Percentiles rank a stretch among this genome's conserved stretches.
These are phyloP conservation scores for Hydropsyche betteni DNA, from an alignment of 2,888 invertebrate genomes.

Conservation along the genomic window DNA sequence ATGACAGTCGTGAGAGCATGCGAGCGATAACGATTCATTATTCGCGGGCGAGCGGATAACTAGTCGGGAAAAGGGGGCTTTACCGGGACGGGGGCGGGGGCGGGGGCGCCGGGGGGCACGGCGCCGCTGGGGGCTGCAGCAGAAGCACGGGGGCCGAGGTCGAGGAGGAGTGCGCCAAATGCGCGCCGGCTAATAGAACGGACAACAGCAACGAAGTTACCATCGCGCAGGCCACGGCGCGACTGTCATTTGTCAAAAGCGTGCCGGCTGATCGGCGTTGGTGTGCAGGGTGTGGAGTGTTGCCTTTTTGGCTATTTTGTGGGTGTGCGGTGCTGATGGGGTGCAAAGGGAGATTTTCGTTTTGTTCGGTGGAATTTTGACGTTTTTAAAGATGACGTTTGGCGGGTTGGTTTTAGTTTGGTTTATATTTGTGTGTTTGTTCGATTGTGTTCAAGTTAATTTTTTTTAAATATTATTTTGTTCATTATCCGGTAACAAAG, in stretches of 20 bases:
- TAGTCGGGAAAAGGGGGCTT: neutral
- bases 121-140: neutral
- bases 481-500: too few species aligned
- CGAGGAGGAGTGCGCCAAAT: neutral
- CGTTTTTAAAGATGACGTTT: too few species aligned
- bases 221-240: constrained; percentile 24
- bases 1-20: neutral
- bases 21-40: too few species aligned
- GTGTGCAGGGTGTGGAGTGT: too few species aligned
- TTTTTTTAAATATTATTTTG: too few species aligned
- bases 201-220: neutral
- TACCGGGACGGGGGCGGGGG: neutral
- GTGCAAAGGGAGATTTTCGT: too few species aligned
- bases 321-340: too few species aligned
- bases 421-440: too few species aligned
- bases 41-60: neutral
- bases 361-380: too few species aligned
- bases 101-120: neutral
- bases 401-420: too few species aligned
- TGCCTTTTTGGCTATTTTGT: too few species aligned
- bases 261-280: neutral
- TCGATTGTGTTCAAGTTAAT: too few species aligned
- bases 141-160: neutral
- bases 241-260: constrained; percentile 11
- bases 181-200: neutral